Conservation (phyloP, 2,888 invertebrate genomes). For the Rotaria macrura region DNA sequence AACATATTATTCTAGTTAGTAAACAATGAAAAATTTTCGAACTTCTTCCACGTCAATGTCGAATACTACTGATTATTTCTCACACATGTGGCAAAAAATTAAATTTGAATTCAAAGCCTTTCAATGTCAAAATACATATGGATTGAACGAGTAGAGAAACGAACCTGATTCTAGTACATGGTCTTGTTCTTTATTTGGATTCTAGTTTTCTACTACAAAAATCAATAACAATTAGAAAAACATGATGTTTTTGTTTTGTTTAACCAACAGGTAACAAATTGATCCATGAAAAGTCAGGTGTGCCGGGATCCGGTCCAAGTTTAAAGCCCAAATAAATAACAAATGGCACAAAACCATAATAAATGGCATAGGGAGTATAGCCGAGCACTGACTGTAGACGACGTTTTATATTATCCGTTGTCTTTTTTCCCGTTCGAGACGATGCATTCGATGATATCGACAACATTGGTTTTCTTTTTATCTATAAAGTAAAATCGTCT, state of each 20-base stretch:
- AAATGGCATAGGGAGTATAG: slow-evolving; percentile 1
- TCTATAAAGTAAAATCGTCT: not conserved
- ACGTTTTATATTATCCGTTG: not conserved
- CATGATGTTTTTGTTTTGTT: not conserved
- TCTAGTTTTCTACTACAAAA: not conserved
- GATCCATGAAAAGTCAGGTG: not conserved
- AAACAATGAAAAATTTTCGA: too few relatives aligned
- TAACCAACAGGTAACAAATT: slow-evolving; percentile 16
- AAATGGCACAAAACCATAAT: slow-evolving; percentile 18
- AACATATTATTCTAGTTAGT: too few relatives aligned
- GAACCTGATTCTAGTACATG: not conserved
- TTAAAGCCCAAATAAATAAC: slow-evolving; percentile 21
- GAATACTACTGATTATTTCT: too few relatives aligned
- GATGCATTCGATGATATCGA: not conserved
- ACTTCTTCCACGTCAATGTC: too few relatives aligned
- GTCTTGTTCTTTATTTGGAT: not conserved
- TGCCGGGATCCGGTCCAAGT: slow-evolving; percentile 2
- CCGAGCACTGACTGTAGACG: slow-evolving; percentile 3
- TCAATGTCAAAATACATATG: too few relatives aligned
- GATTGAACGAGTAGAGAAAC: too few relatives aligned
- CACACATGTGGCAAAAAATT: too few relatives aligned
- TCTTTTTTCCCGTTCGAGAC: not conserved
- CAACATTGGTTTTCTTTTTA: not conserved
- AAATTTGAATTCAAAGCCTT: too few relatives aligned
- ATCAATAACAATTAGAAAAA: not conserved